Base-by-base conservation (phyloP, 1,140 invertebrate species). In the Cydia pomonella region DNA sequence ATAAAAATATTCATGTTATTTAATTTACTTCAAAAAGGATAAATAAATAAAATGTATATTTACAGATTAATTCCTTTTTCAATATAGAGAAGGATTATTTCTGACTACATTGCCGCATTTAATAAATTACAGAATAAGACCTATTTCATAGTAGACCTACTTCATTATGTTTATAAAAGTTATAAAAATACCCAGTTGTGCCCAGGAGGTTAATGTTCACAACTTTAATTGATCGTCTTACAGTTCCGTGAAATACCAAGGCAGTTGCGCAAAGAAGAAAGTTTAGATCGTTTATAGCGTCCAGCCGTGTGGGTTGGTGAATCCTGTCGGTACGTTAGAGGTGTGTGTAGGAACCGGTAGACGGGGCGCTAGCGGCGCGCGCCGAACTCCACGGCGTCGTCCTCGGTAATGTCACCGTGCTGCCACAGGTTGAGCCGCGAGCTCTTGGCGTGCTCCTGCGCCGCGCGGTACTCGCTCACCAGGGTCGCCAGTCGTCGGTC, bases 371-470 rank as follows among this genome's bases (percentile, higher is more conserved):
- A 92, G 88, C 89, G 91, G 66, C 90, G 85, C 75, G 86, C 86
- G 0, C 90, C 97, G 93, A 98, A 98, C 92, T 98, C 97, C 78
- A 96, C 96, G n/a, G 97, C 97, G 93, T 99, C 98, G 84, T 99
- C 98, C 80, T 98, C 98, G 74, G 97, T 97, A 86, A 99, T 97
- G 88, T 99, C 98, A 18, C 98, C 98, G 89, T 99, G 99, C 82
- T 97, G 95, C 98, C 98, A 99, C 78, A 99, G 96, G 87, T 97
- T 97, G 74, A 95, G 93, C 91, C 98, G 97, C 66, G 95, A 95
- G 79, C 95, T 96, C 88, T 97, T 97, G 3, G 98, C 98, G 73
- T 95, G 94, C 77, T 98, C 96, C 89, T 99, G 97, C 13, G 98
- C 97, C 47, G 95, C 95, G 77, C 94, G 94, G 89, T 99, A 99